These are phyloP conservation scores for Saccostrea glomerata DNA, from an alignment of 1,140 invertebrate species.

Conservation along the genomic window DNA sequence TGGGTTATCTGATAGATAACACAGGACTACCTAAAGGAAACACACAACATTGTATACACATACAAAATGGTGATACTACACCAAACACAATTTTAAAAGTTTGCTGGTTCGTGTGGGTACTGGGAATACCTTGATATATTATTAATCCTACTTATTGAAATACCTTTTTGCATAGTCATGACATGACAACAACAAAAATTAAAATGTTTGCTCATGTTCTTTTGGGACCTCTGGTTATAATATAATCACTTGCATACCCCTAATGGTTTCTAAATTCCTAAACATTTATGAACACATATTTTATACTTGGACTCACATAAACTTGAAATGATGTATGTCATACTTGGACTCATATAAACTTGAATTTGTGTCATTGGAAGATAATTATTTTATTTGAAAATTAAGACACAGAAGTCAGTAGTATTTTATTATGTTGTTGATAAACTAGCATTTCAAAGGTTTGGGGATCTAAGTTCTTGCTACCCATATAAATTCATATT, in stretches of 20 bases:
- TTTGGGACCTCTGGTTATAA: background rate
- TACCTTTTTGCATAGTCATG: background rate
- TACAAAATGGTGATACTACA: background rate
- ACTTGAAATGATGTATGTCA: too few species aligned
- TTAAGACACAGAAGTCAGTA: too few species aligned
- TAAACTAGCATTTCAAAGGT: background rate
- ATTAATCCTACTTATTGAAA: background rate
- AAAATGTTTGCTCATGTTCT: background rate
- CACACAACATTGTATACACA: background rate
- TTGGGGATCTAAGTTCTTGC: background rate
- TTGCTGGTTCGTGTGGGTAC: background rate
- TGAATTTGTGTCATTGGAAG: too few species aligned
- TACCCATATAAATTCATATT: too few species aligned
- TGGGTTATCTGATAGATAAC: conserved; percentile 2
- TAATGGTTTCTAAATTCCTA: too few species aligned
- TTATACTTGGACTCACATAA: too few species aligned
- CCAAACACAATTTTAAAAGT: background rate
- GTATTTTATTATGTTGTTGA: too few species aligned
- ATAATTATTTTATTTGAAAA: too few species aligned
- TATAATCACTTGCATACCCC: too few species aligned
- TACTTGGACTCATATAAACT: too few species aligned
- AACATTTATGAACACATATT: too few species aligned
- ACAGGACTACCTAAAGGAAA: background rate
- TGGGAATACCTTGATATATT: background rate
- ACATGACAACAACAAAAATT: too few species aligned